phyloP scores from a whole-genome alignment of 2,113 vertebrate genomes.

The Anthoscopus minutus region DNA sequence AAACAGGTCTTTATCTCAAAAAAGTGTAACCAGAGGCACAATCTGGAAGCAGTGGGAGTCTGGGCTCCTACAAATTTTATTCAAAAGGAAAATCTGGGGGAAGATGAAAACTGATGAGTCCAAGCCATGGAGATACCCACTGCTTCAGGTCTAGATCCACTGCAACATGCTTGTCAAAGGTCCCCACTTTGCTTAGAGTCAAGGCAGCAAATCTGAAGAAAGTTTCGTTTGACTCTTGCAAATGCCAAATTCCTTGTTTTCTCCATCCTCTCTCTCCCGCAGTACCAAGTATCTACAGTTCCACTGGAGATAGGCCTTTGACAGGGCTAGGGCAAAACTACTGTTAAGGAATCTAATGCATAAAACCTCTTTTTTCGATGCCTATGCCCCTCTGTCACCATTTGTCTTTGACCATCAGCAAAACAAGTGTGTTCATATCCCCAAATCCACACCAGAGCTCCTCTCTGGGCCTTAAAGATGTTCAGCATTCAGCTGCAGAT shows the following conservation, averaged over 20 bases:
- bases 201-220: not conserved
- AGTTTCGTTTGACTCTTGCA: not conserved
- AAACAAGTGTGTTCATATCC: not conserved
- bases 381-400: rapidly evolving
- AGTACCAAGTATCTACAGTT: rapidly evolving
- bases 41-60: not conserved
- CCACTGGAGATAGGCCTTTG: not conserved
- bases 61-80: not conserved
- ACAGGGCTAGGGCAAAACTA: not conserved
- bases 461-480: not conserved
- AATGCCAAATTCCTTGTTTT: not conserved
- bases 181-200: not conserved
- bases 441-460: not conserved
- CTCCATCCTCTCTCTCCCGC: not conserved
- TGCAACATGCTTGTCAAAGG: not conserved
- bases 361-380: not conserved
- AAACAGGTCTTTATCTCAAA: not conserved
- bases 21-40: not conserved
- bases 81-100: not conserved
- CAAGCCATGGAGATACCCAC: not conserved
- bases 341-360: not conserved
- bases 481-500: not conserved
- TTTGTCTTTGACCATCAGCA: not conserved
- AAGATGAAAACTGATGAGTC: not conserved
- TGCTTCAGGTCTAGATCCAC: not conserved